Evolutionary conservation across 1,140 invertebrate genomes (phyloP).

Genomic region (Drosophila parvula): DNA sequence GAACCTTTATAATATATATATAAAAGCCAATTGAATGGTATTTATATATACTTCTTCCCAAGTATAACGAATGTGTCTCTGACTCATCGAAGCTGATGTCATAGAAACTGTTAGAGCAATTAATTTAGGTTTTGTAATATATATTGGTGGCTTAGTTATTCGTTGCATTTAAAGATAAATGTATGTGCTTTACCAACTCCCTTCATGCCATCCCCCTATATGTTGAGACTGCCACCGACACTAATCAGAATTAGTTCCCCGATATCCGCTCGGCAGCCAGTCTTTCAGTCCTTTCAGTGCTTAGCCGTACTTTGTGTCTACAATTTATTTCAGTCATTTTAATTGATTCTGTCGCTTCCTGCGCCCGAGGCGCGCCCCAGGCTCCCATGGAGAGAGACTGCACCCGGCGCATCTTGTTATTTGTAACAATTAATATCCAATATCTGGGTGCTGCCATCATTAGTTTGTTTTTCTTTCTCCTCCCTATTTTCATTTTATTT

Average conservation of each 20-base stretch:
- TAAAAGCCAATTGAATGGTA: not conserved
- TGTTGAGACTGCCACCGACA: slow-evolving; percentile 24
- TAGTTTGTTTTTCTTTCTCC: slow-evolving; percentile 54
- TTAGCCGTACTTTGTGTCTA: slow-evolving; percentile 56
- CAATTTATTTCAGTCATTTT: slow-evolving; percentile 80
- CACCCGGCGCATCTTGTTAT: slow-evolving; percentile 64
- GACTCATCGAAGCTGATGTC: slow-evolving; percentile 18
- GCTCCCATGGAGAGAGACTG: slow-evolving; percentile 8
- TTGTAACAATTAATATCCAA: slow-evolving; percentile 82
- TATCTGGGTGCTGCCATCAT: slow-evolving; percentile 71
- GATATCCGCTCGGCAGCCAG: slow-evolving; percentile 26
- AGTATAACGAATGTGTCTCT: not conserved
- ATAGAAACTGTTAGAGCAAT: not conserved
- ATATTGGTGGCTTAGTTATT: slow-evolving; percentile 5
- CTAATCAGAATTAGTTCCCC: slow-evolving; percentile 67
- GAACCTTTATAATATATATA: not conserved
- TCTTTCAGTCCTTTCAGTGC: slow-evolving; percentile 18
- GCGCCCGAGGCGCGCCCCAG: not conserved
- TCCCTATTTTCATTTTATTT: slow-evolving; percentile 1
- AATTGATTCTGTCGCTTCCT: slow-evolving; percentile 68
- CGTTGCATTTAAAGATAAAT: slow-evolving; percentile 10
- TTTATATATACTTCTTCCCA: not conserved
- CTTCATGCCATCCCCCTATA: not conserved
- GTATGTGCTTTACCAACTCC: not conserved
- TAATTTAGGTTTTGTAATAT: not conserved